Evolutionary conservation across 2,113 vertebrate species (phyloP).

Genomic region (Brienomyrus longianalis): DNA sequence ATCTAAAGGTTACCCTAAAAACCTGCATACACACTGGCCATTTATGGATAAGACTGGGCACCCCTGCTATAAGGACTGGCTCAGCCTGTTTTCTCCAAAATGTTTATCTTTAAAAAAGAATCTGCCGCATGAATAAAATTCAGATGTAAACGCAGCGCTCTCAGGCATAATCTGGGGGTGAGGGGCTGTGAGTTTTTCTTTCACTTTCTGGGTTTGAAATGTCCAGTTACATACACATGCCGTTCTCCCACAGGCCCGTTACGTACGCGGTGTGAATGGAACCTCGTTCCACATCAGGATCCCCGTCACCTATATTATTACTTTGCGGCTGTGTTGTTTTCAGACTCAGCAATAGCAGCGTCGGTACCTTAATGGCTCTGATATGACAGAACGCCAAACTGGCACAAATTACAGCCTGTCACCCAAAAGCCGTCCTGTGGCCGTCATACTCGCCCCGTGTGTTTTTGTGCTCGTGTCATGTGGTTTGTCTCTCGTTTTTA

Average conservation of each 20-base stretch:
- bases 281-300: not conserved
- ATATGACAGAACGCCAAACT: not conserved
- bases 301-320: not conserved
- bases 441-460: not conserved
- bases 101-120: not conserved
- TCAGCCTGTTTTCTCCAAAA: not conserved
- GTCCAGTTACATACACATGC: not conserved
- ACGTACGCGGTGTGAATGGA: not conserved
- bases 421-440: not conserved
- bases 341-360: not conserved
- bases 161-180: not conserved
- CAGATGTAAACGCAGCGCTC: not conserved
- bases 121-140: not conserved
- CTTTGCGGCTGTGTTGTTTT: not conserved
- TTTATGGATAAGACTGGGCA: too few relatives aligned
- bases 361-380: not conserved
- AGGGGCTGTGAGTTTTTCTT: not conserved
- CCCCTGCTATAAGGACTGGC: not conserved
- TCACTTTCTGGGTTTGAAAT: not conserved
- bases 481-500: not conserved
- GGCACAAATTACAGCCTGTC: slow-evolving; percentile 6
- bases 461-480: not conserved
- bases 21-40: too few relatives aligned
- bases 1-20: too few relatives aligned
- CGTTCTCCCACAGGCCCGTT: not conserved